Evolutionary conservation across 2,113 vertebrate genomes (phyloP), one percentile per base, ranked within the genome.

Genomic region (Seriola rivoliana): DNA sequence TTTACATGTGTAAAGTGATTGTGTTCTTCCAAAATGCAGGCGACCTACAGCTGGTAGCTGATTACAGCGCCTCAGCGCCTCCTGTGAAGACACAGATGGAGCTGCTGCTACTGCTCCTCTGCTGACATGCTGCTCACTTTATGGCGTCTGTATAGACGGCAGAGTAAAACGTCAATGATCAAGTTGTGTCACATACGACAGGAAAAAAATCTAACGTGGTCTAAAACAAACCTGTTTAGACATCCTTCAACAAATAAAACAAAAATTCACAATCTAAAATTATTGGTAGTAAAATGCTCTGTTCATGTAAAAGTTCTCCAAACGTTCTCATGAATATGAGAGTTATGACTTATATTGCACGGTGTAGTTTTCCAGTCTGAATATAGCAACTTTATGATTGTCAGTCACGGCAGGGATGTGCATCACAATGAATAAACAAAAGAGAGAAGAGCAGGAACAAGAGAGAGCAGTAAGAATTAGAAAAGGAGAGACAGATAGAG

Each of bases 401-500:
- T 71, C 14, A 59, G 1, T 25, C 63, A 48, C 3, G 14, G 10
- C 8, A 10, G 4, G 29, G 12, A 78, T 46, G 50, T 12, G 46
- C 36, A 40, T 40, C 13, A 73, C 40, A 70, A 46, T 46, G 21
- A 34, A 42, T 58, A 65, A 70, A 78, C 36, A 67, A 46, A 38
- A 69, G n/a, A 71, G 14, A 64, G 32, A 59, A 23, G 19, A 68
- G 25, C 2, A 8, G 29, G 21, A 36, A 63, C 59, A 48, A 25
- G 60, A 52, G 50, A 54, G 46, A 71, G 68, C 17, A 40, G 34
- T 48, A 52, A 23, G 57, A 73, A 73, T 71, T 44, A 60, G 46
- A 79, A 46, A 71, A 52, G n/a, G 8, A 73, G 29, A 72, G 17
- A 40, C 46, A 71, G 62, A 85, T 21, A 58, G 29, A 55, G 32